Evolutionary conservation across 2,888 invertebrate species (phyloP).

Genomic region (Drosophila cognata): DNA sequence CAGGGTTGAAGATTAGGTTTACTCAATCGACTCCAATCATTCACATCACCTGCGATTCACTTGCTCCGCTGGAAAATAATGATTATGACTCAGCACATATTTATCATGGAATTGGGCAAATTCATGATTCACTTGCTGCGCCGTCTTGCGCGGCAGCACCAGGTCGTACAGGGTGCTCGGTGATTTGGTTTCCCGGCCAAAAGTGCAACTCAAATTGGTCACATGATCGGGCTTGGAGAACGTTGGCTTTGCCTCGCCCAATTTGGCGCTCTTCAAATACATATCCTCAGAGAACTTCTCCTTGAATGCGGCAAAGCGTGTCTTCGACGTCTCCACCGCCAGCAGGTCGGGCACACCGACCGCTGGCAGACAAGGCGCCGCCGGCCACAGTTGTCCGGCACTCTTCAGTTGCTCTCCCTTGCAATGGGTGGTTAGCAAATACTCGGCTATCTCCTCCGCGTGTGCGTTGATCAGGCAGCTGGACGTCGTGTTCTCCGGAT

Average conservation of each 20-base stretch:
- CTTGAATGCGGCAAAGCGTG: constrained; percentile 77
- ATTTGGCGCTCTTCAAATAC: constrained; percentile 70
- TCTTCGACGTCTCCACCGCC: constrained; percentile 73
- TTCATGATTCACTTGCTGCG: constrained; percentile 71
- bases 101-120: constrained; percentile 74
- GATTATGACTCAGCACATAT: constrained; percentile 78
- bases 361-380: constrained; percentile 48
- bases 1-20: background rate
- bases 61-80: constrained; percentile 80
- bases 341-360: constrained; percentile 67
- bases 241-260: constrained; percentile 66
- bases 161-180: constrained; percentile 41
- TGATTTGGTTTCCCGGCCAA: constrained; percentile 54
- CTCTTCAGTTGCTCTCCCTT: constrained; percentile 2
- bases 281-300: constrained; percentile 82
- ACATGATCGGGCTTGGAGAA: constrained; percentile 74
- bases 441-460: constrained; percentile 73
- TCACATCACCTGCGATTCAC: constrained; percentile 68
- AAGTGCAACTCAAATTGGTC: constrained; percentile 72
- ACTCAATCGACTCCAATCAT: background rate
- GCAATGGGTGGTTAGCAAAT: constrained; percentile 62
- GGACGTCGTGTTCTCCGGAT: constrained; percentile 4
- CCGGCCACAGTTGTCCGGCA: background rate
- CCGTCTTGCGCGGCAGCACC: constrained; percentile 69
- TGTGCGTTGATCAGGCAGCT: constrained; percentile 55